Base-by-base conservation (phyloP, 2,113 vertebrate genomes). In the Onychostruthus taczanowskii region DNA sequence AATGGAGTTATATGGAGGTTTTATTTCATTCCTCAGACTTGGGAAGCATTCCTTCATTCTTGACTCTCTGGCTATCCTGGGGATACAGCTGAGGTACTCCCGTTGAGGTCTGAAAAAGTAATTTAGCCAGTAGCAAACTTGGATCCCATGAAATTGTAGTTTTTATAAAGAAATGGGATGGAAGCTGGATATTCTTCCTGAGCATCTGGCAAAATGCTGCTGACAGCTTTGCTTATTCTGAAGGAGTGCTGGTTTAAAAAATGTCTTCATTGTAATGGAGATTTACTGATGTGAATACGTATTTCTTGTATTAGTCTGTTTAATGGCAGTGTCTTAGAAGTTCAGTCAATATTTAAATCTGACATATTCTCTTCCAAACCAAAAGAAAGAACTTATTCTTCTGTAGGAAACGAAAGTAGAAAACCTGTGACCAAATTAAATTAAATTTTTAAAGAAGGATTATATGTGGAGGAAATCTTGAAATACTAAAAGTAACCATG, bases 191-290 rank as follows among this genome's bases (percentile, higher is more conserved):
- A 84, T 67, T 90, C 8, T 89, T 87, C 56, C 75, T 83, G 43
- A 62, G 21, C 35, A 70, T 84, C 73, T 95, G 84, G 89, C 21
- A 88, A 83, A 91, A 76, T 50, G 11, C 11, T 80, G 33, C 49
- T 92, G 41, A 84, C 28, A 90, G 43, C 41, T 95, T 87, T 95
- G 44, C 67, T 91, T 86, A 90, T 75, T 90, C 37, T 84, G 41
- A 91, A 74, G 68, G 41, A 8, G 9, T 64, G 68, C 6, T 66
- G 9, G 16, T 81, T 90, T 82, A 39, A 84, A 92, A 78, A 92
- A 73, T 16, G 8, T 13, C 13, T 89, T 89, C 8, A 21, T 6
- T 81, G 9, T 91, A 83, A 77, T 16, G 47, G 43, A 55, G 24
- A 14, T 80, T 83, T 63, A 80, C 31, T 75, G 39, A 70, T 43